Evolutionary conservation across 1,140 invertebrate species (phyloP).

Genomic region (Scaptomyza montana): DNA sequence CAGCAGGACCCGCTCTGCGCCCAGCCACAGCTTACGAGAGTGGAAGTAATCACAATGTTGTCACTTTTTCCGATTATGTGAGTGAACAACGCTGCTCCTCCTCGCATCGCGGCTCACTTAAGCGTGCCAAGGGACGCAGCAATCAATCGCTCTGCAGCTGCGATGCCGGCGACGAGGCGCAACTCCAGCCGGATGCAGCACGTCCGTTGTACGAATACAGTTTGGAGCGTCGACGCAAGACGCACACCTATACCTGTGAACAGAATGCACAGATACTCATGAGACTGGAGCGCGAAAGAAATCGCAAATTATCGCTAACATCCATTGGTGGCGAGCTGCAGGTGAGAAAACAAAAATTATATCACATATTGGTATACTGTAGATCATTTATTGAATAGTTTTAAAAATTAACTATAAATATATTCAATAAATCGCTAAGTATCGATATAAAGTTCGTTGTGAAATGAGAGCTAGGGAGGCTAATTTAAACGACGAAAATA

Average conservation of each 20-base stretch:
- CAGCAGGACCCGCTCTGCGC: conserved; percentile 37
- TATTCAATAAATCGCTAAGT: too few species aligned
- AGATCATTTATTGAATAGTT: too few species aligned
- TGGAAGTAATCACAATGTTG: conserved; percentile 62
- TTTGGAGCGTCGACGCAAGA: conserved; percentile 77
- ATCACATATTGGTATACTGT: too few species aligned
- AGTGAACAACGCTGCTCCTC: conserved; percentile 67
- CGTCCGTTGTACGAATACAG: conserved; percentile 80
- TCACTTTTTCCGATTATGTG: conserved; percentile 74
- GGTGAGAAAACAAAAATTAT: conserved; percentile 48
- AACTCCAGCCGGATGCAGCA: conserved; percentile 75
- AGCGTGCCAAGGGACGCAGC: conserved; percentile 78
- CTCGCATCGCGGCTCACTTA: conserved; percentile 74
- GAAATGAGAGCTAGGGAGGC: too few species aligned
- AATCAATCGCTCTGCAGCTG: conserved; percentile 82
- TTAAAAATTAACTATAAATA: too few species aligned
- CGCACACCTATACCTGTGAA: conserved; percentile 81
- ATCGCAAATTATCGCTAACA: conserved; percentile 80
- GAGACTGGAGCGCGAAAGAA: conserved; percentile 81
- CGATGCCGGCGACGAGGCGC: conserved; percentile 75
- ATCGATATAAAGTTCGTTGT: too few species aligned
- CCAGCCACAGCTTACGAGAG: conserved; percentile 52
- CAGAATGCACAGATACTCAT: conserved; percentile 83
- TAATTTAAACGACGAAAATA: too few species aligned
- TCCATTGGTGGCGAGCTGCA: conserved; percentile 53